These are phyloP conservation scores for Tetrax tetrax DNA, from an alignment of 2,113 vertebrate genomes.

Conservation along the genomic window DNA sequence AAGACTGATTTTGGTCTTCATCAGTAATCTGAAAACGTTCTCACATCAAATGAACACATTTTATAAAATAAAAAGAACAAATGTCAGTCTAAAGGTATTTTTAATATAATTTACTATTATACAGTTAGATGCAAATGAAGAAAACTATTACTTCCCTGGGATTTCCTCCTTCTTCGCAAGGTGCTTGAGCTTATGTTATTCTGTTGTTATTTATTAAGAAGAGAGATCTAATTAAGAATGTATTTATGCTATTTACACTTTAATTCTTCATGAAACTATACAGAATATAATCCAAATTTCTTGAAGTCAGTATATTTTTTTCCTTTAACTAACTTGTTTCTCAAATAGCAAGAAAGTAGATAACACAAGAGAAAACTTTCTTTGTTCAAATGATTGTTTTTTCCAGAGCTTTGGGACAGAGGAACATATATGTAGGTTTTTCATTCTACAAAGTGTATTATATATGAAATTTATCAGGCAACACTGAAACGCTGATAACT, in stretches of 20 bases:
- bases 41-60: constrained; percentile 15
- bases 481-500: not conserved
- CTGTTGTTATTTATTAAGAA: not conserved
- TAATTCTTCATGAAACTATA: not conserved
- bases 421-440: not conserved
- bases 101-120: not conserved
- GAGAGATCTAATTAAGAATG: not conserved
- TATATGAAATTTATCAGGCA: not conserved
- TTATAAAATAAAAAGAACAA: constrained; percentile 38
- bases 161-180: not conserved
- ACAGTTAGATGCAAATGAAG: not conserved
- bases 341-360: not conserved
- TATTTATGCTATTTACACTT: not conserved
- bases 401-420: not conserved
- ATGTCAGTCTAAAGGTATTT: constrained; percentile 9
- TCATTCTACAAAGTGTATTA: not conserved
- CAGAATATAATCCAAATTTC: not conserved
- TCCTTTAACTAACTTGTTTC: not conserved
- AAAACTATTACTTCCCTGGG: not conserved
- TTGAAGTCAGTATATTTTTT: fast-evolving
- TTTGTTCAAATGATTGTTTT: not conserved
- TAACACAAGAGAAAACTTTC: not conserved
- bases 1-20: constrained; percentile 63
- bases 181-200: not conserved
- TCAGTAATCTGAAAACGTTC: constrained; percentile 50